phyloP scores from a whole-genome alignment of 2,113 vertebrate species.

The Chinchilla lanigera region DNA sequence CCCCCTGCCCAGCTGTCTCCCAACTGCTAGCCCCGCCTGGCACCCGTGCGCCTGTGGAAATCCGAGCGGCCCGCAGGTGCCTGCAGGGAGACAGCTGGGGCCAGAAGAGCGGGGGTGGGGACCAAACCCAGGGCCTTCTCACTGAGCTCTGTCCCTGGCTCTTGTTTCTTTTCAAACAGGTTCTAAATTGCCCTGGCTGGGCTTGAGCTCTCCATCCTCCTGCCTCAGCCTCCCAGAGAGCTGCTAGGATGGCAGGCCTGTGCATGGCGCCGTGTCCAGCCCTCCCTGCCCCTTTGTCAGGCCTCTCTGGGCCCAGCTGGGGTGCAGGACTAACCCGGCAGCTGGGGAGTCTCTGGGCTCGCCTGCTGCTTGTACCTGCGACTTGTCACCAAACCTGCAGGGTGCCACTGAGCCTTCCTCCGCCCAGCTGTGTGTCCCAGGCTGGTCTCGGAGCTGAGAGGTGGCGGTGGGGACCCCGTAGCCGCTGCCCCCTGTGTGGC shows the following conservation, averaged over 20 bases:
- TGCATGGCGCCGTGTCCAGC: neutral
- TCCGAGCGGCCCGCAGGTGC: neutral
- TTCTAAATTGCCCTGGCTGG: neutral
- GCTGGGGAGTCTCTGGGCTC: neutral
- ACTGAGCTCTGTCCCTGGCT: neutral
- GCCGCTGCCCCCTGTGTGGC: neutral
- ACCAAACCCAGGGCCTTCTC: neutral
- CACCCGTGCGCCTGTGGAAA: slow-evolving; percentile 15
- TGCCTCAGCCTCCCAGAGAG: neutral
- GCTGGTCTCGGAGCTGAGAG: neutral
- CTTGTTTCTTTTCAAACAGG: neutral
- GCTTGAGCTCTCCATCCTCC: neutral
- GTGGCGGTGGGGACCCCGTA: neutral
- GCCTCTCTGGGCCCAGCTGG: neutral
- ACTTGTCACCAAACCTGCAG: neutral
- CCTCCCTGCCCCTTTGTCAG: neutral
- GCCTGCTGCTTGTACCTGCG: neutral
- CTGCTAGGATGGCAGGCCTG: neutral
- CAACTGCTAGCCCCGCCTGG: slow-evolving; percentile 58
- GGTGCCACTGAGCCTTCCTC: neutral
- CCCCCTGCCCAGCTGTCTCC: slow-evolving; percentile 42
- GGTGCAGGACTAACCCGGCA: neutral
- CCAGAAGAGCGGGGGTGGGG: neutral
- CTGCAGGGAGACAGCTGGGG: slow-evolving; percentile 19
- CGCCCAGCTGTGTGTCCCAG: neutral